Conservation (phyloP, 2,888 invertebrate species). For the Antitype chi region DNA sequence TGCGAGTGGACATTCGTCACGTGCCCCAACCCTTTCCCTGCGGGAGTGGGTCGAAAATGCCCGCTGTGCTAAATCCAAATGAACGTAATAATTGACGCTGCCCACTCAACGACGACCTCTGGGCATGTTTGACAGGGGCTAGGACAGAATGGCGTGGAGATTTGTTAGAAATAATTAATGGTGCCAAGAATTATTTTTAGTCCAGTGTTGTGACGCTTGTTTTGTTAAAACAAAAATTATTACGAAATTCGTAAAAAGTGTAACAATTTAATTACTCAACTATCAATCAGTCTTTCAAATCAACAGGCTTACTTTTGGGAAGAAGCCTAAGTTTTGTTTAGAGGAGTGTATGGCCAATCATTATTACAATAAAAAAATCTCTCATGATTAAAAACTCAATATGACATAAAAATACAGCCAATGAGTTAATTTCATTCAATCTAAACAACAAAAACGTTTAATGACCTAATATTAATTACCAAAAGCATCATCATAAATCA, state of each 20-base stretch:
- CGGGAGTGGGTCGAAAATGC: constrained; percentile 77
- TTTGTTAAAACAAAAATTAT: background rate
- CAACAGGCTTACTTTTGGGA: background rate
- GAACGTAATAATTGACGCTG: constrained; percentile 89
- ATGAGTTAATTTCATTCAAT: constrained; percentile 1
- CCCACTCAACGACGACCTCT: constrained; percentile 74
- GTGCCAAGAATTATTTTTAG: background rate
- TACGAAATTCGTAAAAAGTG: background rate
- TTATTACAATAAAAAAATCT: background rate
- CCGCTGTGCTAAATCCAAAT: constrained; percentile 88
- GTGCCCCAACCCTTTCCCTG: constrained; percentile 81
- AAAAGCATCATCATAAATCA: constrained; percentile 43
- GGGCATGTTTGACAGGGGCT: constrained; percentile 69
- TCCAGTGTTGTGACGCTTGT: background rate
- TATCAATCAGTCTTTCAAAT: background rate
- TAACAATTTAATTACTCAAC: background rate
- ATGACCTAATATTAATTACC: constrained; percentile 29
- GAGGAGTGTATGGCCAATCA: background rate
- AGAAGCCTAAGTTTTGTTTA: background rate
- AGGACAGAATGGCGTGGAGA: constrained; percentile 69
- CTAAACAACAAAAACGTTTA: constrained; percentile 12
- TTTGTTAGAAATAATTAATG: constrained; percentile 15
- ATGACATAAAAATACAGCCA: background rate
- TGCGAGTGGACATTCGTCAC: constrained; percentile 81
- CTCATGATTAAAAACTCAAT: background rate